Conservation (phyloP, 92 coral and sea anemone genomes). For the Epizoanthus illoricatus region DNA sequence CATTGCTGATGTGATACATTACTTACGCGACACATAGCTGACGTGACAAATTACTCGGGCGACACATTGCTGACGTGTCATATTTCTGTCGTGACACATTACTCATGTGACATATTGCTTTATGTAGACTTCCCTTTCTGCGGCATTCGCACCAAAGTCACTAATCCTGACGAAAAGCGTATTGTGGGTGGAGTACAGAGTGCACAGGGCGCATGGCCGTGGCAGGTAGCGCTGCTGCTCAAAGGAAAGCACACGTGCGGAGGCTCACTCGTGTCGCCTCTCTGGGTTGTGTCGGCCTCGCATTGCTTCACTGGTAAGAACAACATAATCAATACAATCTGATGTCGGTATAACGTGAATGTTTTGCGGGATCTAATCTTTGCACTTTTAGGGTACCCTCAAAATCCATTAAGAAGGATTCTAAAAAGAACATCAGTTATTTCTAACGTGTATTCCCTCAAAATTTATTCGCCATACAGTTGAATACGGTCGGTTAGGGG, state of each 20-base stretch:
- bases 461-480: background rate
- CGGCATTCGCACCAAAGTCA: slow-evolving; percentile 5
- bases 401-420: too few relatives aligned
- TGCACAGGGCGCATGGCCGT: slow-evolving; percentile 81
- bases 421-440: background rate
- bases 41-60: background rate
- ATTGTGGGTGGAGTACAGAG: slow-evolving; percentile 70
- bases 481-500: too few relatives aligned
- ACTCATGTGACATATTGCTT: background rate
- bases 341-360: too few relatives aligned
- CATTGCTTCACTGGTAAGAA: slow-evolving; percentile 64
- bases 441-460: background rate
- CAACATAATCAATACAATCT: too few relatives aligned
- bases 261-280: slow-evolving; percentile 70
- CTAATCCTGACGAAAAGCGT: slow-evolving; percentile 42
- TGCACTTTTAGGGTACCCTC: too few relatives aligned
- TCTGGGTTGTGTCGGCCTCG: slow-evolving; percentile 80
- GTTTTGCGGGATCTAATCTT: too few relatives aligned
- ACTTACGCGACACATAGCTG: background rate
- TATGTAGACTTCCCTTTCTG: slow-evolving; percentile 33
- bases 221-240: slow-evolving; percentile 78
- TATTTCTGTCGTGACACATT: background rate
- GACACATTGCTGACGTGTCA: background rate
- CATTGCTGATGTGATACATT: background rate
- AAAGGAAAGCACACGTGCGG: slow-evolving; percentile 64